Evolutionary conservation across 2,888 invertebrate genomes (phyloP).

Genomic region (Branchipolynoe longqiensis): DNA sequence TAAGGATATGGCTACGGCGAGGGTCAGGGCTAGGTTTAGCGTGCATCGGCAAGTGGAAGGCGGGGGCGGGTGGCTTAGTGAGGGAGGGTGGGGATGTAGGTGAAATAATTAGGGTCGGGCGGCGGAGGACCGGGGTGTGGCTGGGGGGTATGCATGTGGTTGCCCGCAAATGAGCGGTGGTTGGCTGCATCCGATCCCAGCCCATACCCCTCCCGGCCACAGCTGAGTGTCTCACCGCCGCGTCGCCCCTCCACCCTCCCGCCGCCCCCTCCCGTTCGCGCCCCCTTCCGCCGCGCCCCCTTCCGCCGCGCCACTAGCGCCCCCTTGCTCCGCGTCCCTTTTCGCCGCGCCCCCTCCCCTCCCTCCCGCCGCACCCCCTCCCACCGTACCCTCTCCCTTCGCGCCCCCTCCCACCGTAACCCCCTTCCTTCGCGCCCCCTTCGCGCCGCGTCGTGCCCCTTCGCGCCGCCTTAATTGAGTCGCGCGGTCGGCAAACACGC

Average conservation of each 20-base stretch:
- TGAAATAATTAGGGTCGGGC: no score
- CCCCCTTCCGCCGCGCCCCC: background rate
- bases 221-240: background rate
- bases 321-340: background rate
- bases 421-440: background rate
- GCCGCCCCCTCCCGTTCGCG: no score
- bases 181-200: no score
- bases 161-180: no score
- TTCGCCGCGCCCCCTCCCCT: background rate
- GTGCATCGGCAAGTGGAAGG: no score
- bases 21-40: no score
- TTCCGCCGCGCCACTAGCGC: background rate
- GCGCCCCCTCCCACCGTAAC: background rate
- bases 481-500: conserved; percentile 14
- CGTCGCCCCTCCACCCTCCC: background rate
- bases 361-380: background rate
- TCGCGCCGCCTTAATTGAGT: conserved; percentile 11
- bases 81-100: no score
- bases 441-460: background rate
- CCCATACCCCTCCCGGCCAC: no score
- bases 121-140: no score
- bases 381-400: background rate
- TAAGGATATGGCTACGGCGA: no score
- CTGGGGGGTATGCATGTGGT: no score
- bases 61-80: no score